Conservation (phyloP, 2,888 invertebrate species). For the Drosophila paramelanica region DNA sequence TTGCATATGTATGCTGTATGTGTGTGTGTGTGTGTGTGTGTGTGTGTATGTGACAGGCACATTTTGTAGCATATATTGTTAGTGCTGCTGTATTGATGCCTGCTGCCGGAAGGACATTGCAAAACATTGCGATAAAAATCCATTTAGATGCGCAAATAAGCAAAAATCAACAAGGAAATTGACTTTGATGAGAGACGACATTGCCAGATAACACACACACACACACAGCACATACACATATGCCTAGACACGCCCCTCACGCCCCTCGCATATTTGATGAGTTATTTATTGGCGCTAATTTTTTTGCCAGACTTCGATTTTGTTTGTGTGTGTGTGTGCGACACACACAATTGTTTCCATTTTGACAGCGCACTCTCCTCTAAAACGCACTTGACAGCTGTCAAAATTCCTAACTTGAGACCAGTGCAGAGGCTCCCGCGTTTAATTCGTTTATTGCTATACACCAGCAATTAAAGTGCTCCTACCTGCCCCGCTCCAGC, state of each 20-base stretch:
- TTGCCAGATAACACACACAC: slow-evolving; percentile 19
- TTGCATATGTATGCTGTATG: slow-evolving; percentile 2
- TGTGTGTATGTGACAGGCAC: slow-evolving; percentile 35
- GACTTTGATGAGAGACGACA: slow-evolving; percentile 72
- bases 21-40: slow-evolving; percentile 21
- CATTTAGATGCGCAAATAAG: slow-evolving; percentile 80
- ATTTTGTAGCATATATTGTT: slow-evolving; percentile 45
- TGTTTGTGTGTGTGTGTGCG: slow-evolving; percentile 6
- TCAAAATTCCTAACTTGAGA: slow-evolving; percentile 52
- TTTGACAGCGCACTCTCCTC: background rate
- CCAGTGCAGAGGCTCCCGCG: slow-evolving; percentile 15
- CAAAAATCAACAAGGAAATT: slow-evolving; percentile 81
- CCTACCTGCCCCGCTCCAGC: background rate
- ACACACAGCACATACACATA: slow-evolving; percentile 5
- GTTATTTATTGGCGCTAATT: slow-evolving; percentile 61
- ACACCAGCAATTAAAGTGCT: slow-evolving; percentile 65
- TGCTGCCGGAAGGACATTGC: slow-evolving; percentile 74
- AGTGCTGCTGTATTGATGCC: slow-evolving; percentile 56
- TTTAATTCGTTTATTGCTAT: slow-evolving; percentile 70
- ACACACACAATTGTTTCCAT: slow-evolving; percentile 44
- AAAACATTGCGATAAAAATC: slow-evolving; percentile 81
- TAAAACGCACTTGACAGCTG: slow-evolving; percentile 63
- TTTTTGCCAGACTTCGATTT: slow-evolving; percentile 32
- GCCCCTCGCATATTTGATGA: slow-evolving; percentile 40
- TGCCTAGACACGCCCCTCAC: slow-evolving; percentile 27